A percentile compares a stretch with the other conserved stretches of the same genome.
These are phyloP conservation scores for Sebastolobus altivelis DNA, from an alignment of 2,797 vertebrate species.

Conservation along the genomic window DNA sequence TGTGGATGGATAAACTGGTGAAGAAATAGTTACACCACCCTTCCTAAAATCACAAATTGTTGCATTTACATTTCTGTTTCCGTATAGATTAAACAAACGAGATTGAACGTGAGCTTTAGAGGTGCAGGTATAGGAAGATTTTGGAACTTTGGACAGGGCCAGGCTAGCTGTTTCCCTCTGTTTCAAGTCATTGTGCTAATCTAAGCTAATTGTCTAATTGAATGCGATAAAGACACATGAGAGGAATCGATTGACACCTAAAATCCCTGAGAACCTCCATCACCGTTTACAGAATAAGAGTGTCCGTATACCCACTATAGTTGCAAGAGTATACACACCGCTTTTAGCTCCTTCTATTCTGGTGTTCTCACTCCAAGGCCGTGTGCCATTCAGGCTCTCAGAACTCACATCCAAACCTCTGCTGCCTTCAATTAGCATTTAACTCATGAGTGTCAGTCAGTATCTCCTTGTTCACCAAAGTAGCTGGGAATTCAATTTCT, in stretches of 20 bases:
- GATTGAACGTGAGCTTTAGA: not conserved
- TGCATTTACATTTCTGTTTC: not conserved
- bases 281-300: slow-evolving; percentile 33
- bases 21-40: fast-evolving
- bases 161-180: not conserved
- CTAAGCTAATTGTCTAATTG: too few relatives aligned
- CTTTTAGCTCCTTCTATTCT: slow-evolving; percentile 79
- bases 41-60: not conserved
- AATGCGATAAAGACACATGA: too few relatives aligned
- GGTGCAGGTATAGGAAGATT: not conserved
- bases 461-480: slow-evolving; percentile 70
- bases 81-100: not conserved
- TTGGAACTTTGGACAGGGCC: not conserved
- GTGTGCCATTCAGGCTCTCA: slow-evolving; percentile 78
- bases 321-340: slow-evolving; percentile 48
- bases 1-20: not conserved
- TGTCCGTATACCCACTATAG: slow-evolving; percentile 45
- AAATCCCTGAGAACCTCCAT: not conserved
- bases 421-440: slow-evolving; percentile 84
- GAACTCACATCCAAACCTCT: slow-evolving; percentile 77
- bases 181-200: not conserved
- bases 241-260: too few relatives aligned
- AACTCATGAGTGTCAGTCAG: slow-evolving; percentile 84
- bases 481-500: slow-evolving; percentile 78
- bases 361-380: slow-evolving; percentile 80